Conservation (phyloP, 2,113 vertebrate genomes). For the Marmota monax region DNA sequence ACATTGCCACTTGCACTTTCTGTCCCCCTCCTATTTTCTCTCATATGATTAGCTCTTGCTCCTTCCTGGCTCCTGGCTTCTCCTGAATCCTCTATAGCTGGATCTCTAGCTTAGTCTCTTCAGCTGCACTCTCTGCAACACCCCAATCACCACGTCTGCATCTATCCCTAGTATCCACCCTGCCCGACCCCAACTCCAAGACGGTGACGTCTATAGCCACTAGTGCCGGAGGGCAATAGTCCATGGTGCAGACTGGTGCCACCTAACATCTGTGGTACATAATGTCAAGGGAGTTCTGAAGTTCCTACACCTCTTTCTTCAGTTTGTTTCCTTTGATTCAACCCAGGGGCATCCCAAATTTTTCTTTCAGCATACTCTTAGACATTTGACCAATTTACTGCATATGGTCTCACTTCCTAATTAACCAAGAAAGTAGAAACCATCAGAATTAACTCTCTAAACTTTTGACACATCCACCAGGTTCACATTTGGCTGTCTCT, state of each 20-base stretch:
- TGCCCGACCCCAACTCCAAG: fast-evolving
- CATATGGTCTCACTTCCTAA: not conserved
- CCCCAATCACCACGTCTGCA: fast-evolving
- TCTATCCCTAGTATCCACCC: fast-evolving
- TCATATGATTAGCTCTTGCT: not conserved
- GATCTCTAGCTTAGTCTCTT: not conserved
- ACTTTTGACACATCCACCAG: not conserved
- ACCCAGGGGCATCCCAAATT: too few species aligned
- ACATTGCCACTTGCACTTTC: not conserved
- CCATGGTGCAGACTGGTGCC: too few species aligned
- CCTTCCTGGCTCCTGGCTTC: not conserved
- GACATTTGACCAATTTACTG: not conserved
- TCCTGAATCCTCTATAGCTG: too few species aligned
- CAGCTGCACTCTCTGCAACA: not conserved
- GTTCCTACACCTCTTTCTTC: not conserved
- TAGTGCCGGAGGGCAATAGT: too few species aligned
- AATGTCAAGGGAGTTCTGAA: not conserved
- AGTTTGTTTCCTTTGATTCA: not conserved
- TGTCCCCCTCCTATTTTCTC: not conserved
- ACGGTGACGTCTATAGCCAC: not conserved
- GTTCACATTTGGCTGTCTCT: not conserved
- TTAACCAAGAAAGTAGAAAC: not conserved
- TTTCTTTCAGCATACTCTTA: not conserved
- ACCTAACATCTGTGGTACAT: too few species aligned
- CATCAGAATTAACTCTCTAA: not conserved